phyloP scores from a whole-genome alignment of 2,888 invertebrate species.

The Eueremaeus valkanovi region DNA sequence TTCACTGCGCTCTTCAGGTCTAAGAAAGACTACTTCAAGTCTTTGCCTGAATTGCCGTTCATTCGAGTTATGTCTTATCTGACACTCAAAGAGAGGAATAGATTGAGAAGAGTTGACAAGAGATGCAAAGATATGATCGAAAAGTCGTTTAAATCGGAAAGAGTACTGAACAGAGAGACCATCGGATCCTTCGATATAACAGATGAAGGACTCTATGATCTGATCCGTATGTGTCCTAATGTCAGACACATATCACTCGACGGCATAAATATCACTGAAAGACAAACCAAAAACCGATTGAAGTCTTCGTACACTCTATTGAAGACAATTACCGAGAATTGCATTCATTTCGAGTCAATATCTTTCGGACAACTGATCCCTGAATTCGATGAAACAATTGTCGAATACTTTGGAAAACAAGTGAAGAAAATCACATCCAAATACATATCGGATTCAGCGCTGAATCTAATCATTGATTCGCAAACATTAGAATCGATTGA shows the following conservation, averaged over 20 bases:
- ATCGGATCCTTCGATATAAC: not conserved
- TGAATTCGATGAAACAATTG: not conserved
- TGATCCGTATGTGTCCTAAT: not conserved
- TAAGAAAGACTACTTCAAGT: not conserved
- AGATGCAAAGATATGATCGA: not conserved
- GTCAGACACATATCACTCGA: not conserved
- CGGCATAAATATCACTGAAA: not conserved
- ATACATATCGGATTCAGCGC: not conserved
- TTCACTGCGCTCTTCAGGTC: not conserved
- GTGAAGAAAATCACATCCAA: not conserved
- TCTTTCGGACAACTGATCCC: not conserved
- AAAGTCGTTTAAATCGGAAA: not conserved
- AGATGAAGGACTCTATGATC: not conserved
- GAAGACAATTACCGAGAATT: not conserved
- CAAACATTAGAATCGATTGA: not conserved
- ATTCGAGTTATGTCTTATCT: not conserved
- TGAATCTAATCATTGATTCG: conserved; percentile 4
- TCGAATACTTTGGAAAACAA: conserved; percentile 1
- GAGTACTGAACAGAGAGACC: not conserved
- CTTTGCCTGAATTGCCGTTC: not conserved
- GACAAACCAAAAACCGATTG: not conserved
- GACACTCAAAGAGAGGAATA: not conserved
- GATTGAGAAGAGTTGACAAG: not conserved
- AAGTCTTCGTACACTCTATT: not conserved
- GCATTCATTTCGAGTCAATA: not conserved